Percentiles rank a stretch among this genome's conserved stretches.
Conservation (phyloP, 2,797 vertebrate species). For the Eupleurogrammus muticus region DNA sequence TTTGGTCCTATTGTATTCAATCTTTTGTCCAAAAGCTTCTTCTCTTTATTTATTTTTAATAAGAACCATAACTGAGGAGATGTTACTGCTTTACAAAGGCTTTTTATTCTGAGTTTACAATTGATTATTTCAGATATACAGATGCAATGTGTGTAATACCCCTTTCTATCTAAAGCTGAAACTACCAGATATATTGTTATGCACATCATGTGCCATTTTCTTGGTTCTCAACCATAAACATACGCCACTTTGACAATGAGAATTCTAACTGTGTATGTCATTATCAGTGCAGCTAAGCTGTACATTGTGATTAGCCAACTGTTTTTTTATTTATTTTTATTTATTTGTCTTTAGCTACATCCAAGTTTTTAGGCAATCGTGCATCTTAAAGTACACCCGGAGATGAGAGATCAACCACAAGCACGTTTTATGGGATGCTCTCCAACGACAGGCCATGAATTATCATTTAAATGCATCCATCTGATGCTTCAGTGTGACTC, state of each 20-base stretch:
- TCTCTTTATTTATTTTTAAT: background rate
- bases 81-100: background rate
- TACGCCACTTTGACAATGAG: background rate
- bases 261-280: background rate
- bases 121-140: background rate
- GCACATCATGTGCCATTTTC: background rate
- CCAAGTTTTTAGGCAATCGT: background rate
- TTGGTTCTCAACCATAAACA: background rate
- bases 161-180: background rate
- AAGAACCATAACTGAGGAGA: background rate
- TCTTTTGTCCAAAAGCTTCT: background rate
- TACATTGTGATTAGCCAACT: background rate
- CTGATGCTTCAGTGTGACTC: conserved; percentile 18
- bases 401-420: conserved; percentile 4
- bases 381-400: background rate
- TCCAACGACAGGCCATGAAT: conserved; percentile 9
- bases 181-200: background rate
- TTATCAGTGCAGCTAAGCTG: background rate
- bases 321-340: no score
- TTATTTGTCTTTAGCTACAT: background rate
- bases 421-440: background rate
- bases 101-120: background rate
- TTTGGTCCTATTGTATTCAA: background rate
- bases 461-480: background rate
- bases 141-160: background rate